These are phyloP conservation scores for Phylloscopus trochiloides DNA, from an alignment of 2,113 vertebrate genomes.

Conservation along the genomic window DNA sequence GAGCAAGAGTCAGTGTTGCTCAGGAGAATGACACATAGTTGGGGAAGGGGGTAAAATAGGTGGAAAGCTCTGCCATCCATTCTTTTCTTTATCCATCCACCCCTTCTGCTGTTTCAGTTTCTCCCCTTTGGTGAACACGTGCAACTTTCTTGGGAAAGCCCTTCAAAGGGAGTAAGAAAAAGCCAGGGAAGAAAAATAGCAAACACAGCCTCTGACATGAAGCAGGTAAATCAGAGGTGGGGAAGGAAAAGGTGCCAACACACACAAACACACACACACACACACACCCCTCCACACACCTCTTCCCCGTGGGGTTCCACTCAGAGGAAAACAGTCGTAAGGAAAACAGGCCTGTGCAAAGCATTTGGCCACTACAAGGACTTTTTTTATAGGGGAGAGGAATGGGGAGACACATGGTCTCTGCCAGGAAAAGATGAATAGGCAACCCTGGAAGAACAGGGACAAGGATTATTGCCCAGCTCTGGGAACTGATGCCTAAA, in stretches of 20 bases:
- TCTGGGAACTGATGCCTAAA: conserved; percentile 59
- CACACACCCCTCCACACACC: not conserved
- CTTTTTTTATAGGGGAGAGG: not conserved
- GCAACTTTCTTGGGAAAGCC: not conserved
- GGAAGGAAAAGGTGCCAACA: not conserved
- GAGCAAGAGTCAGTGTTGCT: not conserved
- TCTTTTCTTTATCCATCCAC: not conserved
- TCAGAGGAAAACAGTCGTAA: not conserved
- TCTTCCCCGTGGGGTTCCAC: not conserved
- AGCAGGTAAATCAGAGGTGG: not conserved
- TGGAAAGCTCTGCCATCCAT: not conserved
- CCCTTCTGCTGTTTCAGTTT: not conserved
- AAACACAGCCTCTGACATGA: not conserved
- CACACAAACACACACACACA: not conserved
- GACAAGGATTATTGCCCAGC: conserved; percentile 60
- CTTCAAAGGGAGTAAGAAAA: not conserved
- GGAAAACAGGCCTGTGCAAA: not conserved
- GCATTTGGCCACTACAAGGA: not conserved
- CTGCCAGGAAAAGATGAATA: conserved; percentile 64
- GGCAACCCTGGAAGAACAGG: conserved; percentile 55
- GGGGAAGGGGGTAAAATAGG: not conserved
- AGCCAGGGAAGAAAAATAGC: not conserved
- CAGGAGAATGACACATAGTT: not conserved
- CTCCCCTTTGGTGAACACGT: not conserved
- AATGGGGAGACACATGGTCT: not conserved